A percentile compares a stretch with the other conserved stretches of the same genome.
phyloP scores from a whole-genome alignment of 1,140 invertebrate species.

The Halictus rubicundus region DNA sequence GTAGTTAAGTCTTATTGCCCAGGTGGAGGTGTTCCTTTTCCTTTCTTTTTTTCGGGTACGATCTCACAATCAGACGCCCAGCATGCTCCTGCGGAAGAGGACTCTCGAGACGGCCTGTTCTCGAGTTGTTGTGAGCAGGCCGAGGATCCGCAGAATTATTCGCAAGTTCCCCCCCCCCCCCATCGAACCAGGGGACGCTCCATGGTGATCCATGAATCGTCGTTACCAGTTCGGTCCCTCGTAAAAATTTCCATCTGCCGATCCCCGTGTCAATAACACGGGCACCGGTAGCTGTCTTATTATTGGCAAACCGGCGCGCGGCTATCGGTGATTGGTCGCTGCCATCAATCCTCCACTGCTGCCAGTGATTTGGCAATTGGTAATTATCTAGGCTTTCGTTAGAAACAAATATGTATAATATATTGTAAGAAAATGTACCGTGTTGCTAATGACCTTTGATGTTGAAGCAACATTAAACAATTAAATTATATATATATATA shows the following conservation, averaged over 20 bases:
- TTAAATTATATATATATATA: no score
- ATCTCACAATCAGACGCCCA: conserved; percentile 46
- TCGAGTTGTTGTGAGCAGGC: conserved; percentile 46
- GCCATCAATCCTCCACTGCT: background rate
- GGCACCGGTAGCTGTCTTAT: background rate
- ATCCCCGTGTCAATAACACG: background rate
- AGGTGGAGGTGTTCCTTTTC: conserved; percentile 28
- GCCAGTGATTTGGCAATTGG: background rate
- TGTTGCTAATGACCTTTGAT: no score
- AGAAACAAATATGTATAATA: no score
- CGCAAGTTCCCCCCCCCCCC: conserved; percentile 34
- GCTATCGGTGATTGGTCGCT: background rate
- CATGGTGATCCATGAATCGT: background rate
- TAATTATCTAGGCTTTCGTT: no score
- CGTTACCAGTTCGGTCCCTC: background rate
- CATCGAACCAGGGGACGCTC: background rate
- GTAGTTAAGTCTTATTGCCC: conserved; percentile 48
- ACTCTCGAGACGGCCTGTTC: conserved; percentile 48
- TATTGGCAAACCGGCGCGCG: background rate
- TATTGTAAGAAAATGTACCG: no score
- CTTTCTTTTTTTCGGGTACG: conserved; percentile 12
- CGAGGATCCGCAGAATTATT: conserved; percentile 49
- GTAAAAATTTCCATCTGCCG: background rate
- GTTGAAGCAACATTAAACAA: no score
- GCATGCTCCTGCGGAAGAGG: conserved; percentile 32